phyloP scores from a whole-genome alignment of 2,797 vertebrate species.

The Cossypha polioptera region DNA sequence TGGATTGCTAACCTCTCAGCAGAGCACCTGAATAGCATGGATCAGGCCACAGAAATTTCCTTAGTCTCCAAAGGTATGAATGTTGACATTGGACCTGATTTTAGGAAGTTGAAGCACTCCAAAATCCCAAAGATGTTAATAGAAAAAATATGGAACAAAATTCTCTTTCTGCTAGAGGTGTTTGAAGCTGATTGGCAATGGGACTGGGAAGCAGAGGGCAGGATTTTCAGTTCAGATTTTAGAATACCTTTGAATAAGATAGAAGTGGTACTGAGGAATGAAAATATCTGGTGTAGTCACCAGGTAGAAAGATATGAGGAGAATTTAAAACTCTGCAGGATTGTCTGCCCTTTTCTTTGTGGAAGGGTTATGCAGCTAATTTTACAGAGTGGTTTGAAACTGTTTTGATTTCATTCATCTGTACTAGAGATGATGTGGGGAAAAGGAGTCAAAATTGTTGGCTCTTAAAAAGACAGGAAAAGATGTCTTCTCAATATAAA shows the following conservation, averaged over 20 bases:
- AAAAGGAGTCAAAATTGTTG: neutral
- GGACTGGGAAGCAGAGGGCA: neutral
- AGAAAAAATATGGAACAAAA: neutral
- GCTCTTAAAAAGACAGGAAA: neutral
- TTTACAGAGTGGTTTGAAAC: neutral
- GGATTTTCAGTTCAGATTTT: neutral
- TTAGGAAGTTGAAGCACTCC: neutral
- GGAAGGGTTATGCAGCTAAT: neutral
- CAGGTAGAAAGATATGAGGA: neutral
- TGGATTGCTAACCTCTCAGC: neutral
- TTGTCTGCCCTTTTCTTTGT: neutral
- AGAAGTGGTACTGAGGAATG: neutral
- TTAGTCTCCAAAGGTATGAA: constrained; percentile 6
- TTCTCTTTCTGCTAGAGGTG: neutral
- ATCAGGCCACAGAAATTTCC: constrained; percentile 5
- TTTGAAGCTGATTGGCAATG: neutral
- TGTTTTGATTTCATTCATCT: neutral
- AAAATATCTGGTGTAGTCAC: neutral
- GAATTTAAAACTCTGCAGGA: neutral
- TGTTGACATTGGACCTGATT: constrained; percentile 21
- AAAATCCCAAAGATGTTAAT: constrained; percentile 10
- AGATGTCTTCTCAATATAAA: neutral
- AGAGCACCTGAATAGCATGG: neutral
- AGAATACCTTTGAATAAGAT: neutral
- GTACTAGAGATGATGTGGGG: neutral